Conservation (phyloP, 2,797 vertebrate genomes). For the Pteropus rufus region DNA sequence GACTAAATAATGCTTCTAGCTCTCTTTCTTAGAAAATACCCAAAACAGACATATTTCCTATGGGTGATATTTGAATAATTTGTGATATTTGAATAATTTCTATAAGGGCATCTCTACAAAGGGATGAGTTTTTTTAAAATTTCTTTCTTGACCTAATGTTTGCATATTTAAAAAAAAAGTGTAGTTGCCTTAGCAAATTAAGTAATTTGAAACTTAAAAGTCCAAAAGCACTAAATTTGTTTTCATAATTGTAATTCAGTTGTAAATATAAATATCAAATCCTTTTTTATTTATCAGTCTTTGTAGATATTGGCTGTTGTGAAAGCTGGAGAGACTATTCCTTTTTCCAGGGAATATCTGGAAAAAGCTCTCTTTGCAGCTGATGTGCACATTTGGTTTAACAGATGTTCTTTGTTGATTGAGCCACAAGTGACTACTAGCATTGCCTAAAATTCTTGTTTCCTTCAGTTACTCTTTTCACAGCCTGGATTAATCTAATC, state of each 20-base stretch:
- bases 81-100: not conserved
- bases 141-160: not conserved
- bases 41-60: not conserved
- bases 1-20: not conserved
- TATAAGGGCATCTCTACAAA: not conserved
- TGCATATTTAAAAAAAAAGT: not conserved
- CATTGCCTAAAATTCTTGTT: not conserved
- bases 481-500: not conserved
- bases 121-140: not conserved
- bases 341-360: not conserved
- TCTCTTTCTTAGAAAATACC: not conserved
- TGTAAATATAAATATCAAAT: not conserved
- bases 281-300: not conserved
- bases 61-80: not conserved
- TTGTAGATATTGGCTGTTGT: not conserved
- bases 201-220: not conserved
- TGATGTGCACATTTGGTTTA: constrained; percentile 32
- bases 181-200: not conserved
- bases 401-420: constrained; percentile 15
- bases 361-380: not conserved
- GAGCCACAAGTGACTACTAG: not conserved
- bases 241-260: not conserved
- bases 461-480: not conserved
- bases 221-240: not conserved
- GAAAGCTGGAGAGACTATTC: not conserved